These are phyloP conservation scores for Anabas testudineus DNA, from an alignment of 2,797 vertebrate species.

Conservation along the genomic window DNA sequence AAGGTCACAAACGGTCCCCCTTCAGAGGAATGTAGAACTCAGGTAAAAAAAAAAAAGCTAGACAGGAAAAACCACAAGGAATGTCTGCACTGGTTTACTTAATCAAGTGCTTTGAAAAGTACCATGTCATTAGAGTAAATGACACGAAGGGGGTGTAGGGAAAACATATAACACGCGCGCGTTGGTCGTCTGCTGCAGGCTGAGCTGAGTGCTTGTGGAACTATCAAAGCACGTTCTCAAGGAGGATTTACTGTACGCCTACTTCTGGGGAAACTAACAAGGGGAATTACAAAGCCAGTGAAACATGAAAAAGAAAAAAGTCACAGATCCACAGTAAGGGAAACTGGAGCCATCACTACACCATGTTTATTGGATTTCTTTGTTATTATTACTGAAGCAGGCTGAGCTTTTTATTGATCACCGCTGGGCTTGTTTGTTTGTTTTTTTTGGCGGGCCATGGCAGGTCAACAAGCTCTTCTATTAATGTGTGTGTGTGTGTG, in stretches of 20 bases:
- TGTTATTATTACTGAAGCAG: constrained; percentile 28
- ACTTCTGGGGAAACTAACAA: constrained; percentile 8
- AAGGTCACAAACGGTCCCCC: constrained; percentile 53
- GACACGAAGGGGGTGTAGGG: constrained; percentile 6
- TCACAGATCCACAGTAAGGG: background rate
- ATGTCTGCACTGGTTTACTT: constrained; percentile 17
- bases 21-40: constrained; percentile 66
- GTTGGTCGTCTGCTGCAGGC: constrained; percentile 52
- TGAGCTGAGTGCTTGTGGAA: constrained; percentile 12
- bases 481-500: constrained; percentile 20
- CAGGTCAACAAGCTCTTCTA: constrained; percentile 16
- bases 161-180: constrained; percentile 49
- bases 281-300: constrained; percentile 23
- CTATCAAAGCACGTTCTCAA: constrained; percentile 37
- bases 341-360: constrained; percentile 5
- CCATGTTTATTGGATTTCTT: constrained; percentile 31
- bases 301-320: constrained; percentile 28
- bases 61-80: constrained; percentile 2
- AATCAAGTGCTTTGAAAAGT: constrained; percentile 29
- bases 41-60: constrained; percentile 42
- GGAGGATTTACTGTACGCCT: constrained; percentile 18
- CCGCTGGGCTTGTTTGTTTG: constrained; percentile 45
- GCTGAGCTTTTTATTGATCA: constrained; percentile 55
- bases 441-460: constrained; percentile 22
- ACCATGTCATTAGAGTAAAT: constrained; percentile 36